Conservation (phyloP, 2,113 vertebrate genomes). For the Aegypius monachus region DNA sequence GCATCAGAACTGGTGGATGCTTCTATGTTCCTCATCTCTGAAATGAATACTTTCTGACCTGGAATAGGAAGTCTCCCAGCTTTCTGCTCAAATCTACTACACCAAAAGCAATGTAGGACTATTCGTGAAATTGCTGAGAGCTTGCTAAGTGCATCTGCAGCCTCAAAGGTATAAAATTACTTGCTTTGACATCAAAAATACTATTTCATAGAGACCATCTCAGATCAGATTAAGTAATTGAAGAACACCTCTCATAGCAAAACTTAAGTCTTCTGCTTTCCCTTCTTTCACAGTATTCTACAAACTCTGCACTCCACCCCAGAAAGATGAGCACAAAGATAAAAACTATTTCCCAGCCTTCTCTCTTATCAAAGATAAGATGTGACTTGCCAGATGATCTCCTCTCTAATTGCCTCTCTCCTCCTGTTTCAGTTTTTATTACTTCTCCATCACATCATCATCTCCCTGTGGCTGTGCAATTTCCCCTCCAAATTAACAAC, state of each 20-base stretch:
- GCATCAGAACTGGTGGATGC: not conserved
- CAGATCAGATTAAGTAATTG: not conserved
- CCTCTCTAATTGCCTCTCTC: not conserved
- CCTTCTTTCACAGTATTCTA: not conserved
- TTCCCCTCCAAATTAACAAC: not conserved
- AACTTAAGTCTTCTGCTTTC: not conserved
- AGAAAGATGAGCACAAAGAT: not conserved
- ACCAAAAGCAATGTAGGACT: not conserved
- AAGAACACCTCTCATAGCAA: not conserved
- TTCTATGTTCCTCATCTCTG: not conserved
- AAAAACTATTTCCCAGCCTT: not conserved
- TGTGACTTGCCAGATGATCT: not conserved
- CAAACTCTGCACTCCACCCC: not conserved
- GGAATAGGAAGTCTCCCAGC: not conserved
- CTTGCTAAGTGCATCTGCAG: not conserved
- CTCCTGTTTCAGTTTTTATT: not conserved
- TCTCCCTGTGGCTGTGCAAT: not conserved
- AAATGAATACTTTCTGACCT: not conserved
- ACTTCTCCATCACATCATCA: not conserved
- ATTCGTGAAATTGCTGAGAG: not conserved
- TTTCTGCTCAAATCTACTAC: not conserved
- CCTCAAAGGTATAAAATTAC: not conserved
- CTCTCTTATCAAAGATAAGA: not conserved
- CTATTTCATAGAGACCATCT: not conserved
- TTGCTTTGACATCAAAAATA: not conserved